Conservation (phyloP, 2,113 vertebrate species). For the Calidris pugnax region DNA sequence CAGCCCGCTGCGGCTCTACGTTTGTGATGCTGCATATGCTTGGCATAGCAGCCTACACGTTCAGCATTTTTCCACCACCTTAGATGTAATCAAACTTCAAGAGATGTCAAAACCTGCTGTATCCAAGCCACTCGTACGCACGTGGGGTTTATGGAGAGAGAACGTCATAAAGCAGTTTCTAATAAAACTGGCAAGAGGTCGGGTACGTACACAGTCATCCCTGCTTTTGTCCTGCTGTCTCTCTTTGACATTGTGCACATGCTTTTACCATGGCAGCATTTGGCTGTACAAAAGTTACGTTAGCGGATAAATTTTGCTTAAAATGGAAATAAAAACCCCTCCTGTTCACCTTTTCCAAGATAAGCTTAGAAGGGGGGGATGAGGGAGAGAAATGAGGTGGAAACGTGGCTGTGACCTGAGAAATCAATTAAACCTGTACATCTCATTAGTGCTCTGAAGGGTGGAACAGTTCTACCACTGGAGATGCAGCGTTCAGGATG, state of each 20-base stretch:
- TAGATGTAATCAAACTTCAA: background rate
- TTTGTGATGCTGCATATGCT: fast-evolving
- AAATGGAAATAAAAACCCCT: background rate
- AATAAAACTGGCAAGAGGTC: background rate
- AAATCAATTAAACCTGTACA: background rate
- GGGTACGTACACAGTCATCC: fast-evolving
- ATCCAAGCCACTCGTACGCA: background rate
- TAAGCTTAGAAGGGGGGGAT: background rate
- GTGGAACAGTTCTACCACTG: background rate
- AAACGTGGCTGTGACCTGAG: background rate
- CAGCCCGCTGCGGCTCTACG: fast-evolving
- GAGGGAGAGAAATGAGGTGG: background rate
- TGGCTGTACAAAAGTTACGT: background rate
- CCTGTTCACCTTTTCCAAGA: background rate
- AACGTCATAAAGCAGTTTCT: background rate
- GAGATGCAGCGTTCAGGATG: background rate
- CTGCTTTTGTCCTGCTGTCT: too few species aligned
- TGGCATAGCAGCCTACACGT: background rate
- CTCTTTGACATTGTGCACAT: too few species aligned
- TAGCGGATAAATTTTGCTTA: background rate
- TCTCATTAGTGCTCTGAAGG: background rate
- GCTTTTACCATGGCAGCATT: background rate
- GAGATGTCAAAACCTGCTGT: background rate
- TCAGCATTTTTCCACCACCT: background rate
- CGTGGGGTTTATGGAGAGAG: fast-evolving